These are phyloP conservation scores for Zaprionus vittiger DNA, from an alignment of 1,140 invertebrate genomes.

Conservation along the genomic window DNA sequence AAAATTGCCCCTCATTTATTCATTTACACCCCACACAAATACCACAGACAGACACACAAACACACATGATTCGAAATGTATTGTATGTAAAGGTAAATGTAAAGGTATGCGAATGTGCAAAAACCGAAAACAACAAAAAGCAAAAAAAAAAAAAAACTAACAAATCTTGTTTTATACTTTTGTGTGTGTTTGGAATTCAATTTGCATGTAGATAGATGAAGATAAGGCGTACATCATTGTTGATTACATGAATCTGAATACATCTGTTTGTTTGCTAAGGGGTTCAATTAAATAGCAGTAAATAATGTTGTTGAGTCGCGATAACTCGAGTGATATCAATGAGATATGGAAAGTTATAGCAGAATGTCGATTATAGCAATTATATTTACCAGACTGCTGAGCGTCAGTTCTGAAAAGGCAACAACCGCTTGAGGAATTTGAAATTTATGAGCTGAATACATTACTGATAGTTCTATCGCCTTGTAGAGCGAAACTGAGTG, in stretches of 20 bases:
- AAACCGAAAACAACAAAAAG: conserved; percentile 21
- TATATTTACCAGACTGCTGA: background rate
- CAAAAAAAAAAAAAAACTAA: conserved; percentile 24
- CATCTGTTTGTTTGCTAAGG: background rate
- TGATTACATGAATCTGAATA: conserved; percentile 18
- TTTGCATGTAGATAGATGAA: conserved; percentile 47
- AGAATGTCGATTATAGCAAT: background rate
- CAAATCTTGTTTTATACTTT: conserved; percentile 44
- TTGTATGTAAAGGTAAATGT: conserved; percentile 45
- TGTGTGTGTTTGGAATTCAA: conserved; percentile 19
- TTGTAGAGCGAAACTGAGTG: background rate
- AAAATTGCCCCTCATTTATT: conserved; percentile 8
- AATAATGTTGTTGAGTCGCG: background rate
- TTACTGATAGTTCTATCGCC: background rate
- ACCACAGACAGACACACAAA: conserved; percentile 11
- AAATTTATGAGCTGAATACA: background rate
- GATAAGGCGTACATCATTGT: conserved; percentile 28
- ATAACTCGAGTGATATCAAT: background rate
- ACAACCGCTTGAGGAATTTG: background rate
- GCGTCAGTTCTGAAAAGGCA: background rate
- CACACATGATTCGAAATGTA: conserved; percentile 25
- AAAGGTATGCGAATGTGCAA: conserved; percentile 42
- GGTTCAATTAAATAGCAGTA: background rate
- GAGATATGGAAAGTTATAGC: background rate
- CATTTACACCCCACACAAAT: background rate